Evolutionary conservation across 30 jellyfish, hydroid and myxozoan genomes (phyloP).

Genomic region (Turritopsis rubra): DNA sequence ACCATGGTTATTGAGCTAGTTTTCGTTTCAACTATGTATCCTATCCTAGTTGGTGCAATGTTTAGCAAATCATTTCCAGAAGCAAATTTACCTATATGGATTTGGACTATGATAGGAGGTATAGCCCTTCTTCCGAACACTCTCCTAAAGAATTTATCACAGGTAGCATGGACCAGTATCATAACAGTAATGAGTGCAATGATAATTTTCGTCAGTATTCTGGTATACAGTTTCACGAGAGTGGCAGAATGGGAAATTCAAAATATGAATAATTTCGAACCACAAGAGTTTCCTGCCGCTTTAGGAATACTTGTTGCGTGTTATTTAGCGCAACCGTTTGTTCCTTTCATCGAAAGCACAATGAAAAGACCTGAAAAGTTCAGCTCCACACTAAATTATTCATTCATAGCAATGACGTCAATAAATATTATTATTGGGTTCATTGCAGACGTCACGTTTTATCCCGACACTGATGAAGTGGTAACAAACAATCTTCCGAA

Average conservation of each 20-base stretch:
- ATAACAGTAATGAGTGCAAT: conserved; percentile 84
- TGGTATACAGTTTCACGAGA: conserved; percentile 53
- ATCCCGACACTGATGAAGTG: conserved; percentile 88
- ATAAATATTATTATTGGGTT: conserved; percentile 61
- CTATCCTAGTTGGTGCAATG: conserved; percentile 86
- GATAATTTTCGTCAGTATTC: conserved; percentile 62
- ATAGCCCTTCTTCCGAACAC: conserved; percentile 80
- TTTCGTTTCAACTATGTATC: conserved; percentile 77
- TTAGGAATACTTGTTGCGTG: conserved; percentile 78
- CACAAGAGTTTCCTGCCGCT: conserved; percentile 77
- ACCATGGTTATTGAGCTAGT: conserved; percentile 75
- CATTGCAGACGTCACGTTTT: conserved; percentile 74
- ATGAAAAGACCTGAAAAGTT: conserved; percentile 90
- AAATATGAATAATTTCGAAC: conserved; percentile 58
- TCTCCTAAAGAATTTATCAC: conserved; percentile 62
- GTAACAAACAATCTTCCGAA: conserved; percentile 86
- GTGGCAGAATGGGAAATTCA: conserved; percentile 66
- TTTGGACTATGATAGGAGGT: conserved; percentile 88
- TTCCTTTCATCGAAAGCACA: conserved; percentile 80
- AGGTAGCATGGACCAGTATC: conserved; percentile 94
- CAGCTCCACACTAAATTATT: conserved; percentile 58
- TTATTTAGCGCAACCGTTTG: conserved; percentile 90
- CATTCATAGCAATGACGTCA: conserved; percentile 77
- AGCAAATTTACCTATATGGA: conserved; percentile 57
- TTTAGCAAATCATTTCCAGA: conserved; percentile 75